Evolutionary conservation across 2,888 invertebrate genomes (phyloP).

Genomic region (Sphecodes monilicornis): DNA sequence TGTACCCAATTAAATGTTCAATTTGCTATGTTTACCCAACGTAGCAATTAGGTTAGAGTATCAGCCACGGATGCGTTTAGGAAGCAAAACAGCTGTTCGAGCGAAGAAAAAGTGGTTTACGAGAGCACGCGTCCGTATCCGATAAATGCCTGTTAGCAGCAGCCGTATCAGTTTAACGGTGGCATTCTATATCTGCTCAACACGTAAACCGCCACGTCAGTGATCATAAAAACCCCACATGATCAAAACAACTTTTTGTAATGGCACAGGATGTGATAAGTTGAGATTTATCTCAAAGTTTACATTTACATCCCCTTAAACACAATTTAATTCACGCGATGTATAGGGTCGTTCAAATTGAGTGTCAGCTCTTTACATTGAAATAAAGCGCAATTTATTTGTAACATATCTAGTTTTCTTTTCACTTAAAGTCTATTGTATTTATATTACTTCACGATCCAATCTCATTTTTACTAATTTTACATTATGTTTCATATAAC

Average conservation of each 20-base stretch:
- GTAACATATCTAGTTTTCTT: no score
- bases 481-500: no score
- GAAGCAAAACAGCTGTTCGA: slow-evolving; percentile 26
- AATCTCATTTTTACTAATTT: no score
- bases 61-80: not conserved
- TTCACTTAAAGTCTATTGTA: no score
- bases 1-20: slow-evolving; percentile 13
- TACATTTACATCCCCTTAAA: not conserved
- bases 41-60: not conserved
- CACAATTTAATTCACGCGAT: not conserved
- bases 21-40: not conserved
- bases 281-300: not conserved
- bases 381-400: no score
- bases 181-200: not conserved
- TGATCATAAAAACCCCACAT: not conserved
- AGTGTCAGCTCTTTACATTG: no score
- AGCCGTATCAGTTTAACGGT: not conserved
- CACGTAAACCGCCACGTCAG: not conserved
- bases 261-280: not conserved
- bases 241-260: not conserved
- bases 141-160: slow-evolving; percentile 52
- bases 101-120: slow-evolving; percentile 50
- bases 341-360: no score
- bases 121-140: slow-evolving; percentile 45
- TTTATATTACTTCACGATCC: no score